Conservation (phyloP, 2,888 invertebrate genomes). For the Plagodis pulveraria region DNA sequence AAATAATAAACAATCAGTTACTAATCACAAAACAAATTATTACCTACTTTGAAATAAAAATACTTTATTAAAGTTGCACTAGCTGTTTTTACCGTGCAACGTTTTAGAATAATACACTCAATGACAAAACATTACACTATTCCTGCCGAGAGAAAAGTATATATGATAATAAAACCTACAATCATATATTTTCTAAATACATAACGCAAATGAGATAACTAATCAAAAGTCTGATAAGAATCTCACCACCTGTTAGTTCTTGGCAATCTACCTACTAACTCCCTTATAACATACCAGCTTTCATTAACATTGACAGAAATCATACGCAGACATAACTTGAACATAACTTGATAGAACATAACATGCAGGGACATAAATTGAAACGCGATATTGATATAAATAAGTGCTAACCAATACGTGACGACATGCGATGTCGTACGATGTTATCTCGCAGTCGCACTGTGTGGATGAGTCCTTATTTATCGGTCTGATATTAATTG, state of each 20-base stretch:
- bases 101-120: too few relatives aligned
- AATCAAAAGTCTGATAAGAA: constrained; percentile 5
- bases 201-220: constrained; percentile 10
- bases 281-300: constrained; percentile 19
- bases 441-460: constrained; percentile 52
- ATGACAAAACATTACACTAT: too few relatives aligned
- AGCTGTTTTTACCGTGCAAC: too few relatives aligned
- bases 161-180: too few relatives aligned
- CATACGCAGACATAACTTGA: constrained; percentile 24
- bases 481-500: constrained; percentile 57
- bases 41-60: too few relatives aligned
- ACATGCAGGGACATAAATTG: constrained; percentile 63
- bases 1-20: too few relatives aligned
- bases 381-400: constrained; percentile 77
- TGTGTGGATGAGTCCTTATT: constrained; percentile 57
- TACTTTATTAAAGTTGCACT: too few relatives aligned
- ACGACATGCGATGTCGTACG: constrained; percentile 69
- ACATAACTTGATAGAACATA: constrained; percentile 36
- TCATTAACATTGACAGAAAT: constrained; percentile 31
- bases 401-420: constrained; percentile 64
- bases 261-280: constrained; percentile 18
- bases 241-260: constrained; percentile 5
- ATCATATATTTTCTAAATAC: neutral
- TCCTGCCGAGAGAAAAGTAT: too few relatives aligned
- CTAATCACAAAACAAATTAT: too few relatives aligned